These are phyloP conservation scores for Naja naja DNA, from an alignment of 2,113 vertebrate genomes.

Conservation along the genomic window DNA sequence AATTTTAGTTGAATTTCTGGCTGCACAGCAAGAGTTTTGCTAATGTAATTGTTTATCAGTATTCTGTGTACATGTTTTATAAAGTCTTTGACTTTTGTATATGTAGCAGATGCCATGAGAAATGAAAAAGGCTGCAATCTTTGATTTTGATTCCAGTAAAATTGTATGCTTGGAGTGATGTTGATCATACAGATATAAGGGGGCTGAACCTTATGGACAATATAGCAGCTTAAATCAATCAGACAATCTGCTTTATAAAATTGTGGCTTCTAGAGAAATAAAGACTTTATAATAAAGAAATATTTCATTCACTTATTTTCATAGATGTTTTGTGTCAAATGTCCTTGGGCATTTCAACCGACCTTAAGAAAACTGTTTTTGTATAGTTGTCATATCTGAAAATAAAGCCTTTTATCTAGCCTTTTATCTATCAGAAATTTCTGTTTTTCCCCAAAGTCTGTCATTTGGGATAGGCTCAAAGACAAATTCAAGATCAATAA, in stretches of 20 bases:
- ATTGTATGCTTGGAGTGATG: background rate
- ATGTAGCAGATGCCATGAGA: background rate
- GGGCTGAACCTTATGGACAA: background rate
- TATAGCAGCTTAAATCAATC: background rate
- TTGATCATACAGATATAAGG: background rate
- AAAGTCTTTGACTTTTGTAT: background rate
- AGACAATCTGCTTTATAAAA: background rate
- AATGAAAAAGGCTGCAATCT: background rate
- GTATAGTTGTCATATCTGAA: background rate
- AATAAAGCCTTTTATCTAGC: background rate
- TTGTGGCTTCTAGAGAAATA: background rate
- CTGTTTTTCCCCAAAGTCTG: background rate
- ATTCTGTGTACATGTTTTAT: background rate
- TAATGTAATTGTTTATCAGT: background rate
- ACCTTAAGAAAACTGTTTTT: background rate
- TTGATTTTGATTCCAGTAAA: background rate
- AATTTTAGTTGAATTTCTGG: background rate
- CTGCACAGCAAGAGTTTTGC: background rate
- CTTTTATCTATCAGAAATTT: background rate
- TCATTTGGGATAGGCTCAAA: background rate
- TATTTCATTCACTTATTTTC: background rate
- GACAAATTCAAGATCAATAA: background rate
- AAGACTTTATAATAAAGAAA: background rate
- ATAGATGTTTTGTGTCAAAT: background rate
- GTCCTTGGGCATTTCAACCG: background rate